Base-by-base conservation (phyloP, 2,113 vertebrate genomes). In the Lasiurus cinereus region DNA sequence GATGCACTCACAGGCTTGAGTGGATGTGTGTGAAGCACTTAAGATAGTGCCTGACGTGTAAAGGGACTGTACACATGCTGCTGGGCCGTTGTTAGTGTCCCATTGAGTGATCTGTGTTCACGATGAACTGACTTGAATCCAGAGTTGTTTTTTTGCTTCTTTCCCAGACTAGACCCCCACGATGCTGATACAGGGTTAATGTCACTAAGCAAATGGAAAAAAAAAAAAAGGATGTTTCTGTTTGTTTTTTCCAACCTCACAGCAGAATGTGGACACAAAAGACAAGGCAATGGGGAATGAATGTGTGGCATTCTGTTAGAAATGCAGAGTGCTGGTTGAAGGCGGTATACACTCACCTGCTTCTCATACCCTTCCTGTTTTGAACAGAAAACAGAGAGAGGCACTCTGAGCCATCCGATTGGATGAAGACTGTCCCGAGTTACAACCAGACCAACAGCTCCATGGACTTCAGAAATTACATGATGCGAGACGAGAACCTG, bases 371-470 rank as follows among this genome's bases (percentile, higher is more conserved):
- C 96, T 72, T 98, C 91, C 46, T 96, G 74, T 98, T 92, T 98
- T 94, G 79, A 97, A 98, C 96, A 99, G 99, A 99, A 96, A 99
- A 98, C 98, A 98, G 98, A 98, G 98, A 98, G 85, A 98, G 98
- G 96, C 98, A 97, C 96, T 98, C 97, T 72, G 99, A 99, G 96
- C 98, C 98, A 79, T 98, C 98, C 33, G 99, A 99, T 59, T 99
- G 99, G 99, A 98, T 99, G 98, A 99, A 98, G 98, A 98, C 99
- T 18, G 98, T 99, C 97, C 99, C 99, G 94, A 99, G 99, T 98
- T 99, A 99, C 98, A 99, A 97, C 97, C 99, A 99, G 98, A 99
- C 99, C 78, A 97, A 98, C 97, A 99, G 98, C 70, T 98, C 98
- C 94, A 98, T 99, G 99, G 99, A 99, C 97, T 98, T 99, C 97